These are phyloP conservation scores for Pseudomugil tenellus DNA, from an alignment of 2,797 vertebrate genomes.

Conservation along the genomic window DNA sequence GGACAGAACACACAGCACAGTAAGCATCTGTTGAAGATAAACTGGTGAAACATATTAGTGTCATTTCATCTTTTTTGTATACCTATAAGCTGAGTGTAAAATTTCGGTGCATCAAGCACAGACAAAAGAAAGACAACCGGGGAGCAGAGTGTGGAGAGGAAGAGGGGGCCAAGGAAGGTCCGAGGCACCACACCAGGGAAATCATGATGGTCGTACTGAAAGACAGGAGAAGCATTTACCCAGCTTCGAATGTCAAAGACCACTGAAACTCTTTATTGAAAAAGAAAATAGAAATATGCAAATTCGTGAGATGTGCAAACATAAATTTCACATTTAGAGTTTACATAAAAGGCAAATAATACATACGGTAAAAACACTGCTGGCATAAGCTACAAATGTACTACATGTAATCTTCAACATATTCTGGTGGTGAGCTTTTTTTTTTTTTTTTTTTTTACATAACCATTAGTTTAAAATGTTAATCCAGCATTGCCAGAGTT, in stretches of 20 bases:
- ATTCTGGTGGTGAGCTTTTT: neutral
- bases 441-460: neutral
- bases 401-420: neutral
- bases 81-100: constrained; percentile 92
- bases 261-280: neutral
- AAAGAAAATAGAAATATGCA: too few species aligned
- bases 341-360: too few species aligned
- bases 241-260: neutral
- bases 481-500: too few species aligned
- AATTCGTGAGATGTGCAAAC: too few species aligned
- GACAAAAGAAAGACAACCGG: constrained; percentile 84
- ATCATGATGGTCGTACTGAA: constrained; percentile 94
- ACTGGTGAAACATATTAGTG: neutral
- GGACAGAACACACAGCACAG: constrained; percentile 19
- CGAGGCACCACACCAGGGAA: constrained; percentile 97
- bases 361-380: too few species aligned
- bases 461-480: neutral
- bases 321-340: neutral
- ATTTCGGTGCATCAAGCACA: constrained; percentile 86
- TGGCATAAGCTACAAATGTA: neutral
- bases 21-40: neutral
- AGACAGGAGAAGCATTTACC: constrained; percentile 25
- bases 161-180: constrained; percentile 91
- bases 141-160: constrained; percentile 85
- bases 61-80: neutral